phyloP scores from a whole-genome alignment of 2,888 invertebrate species.

The Andrena dorsata region DNA sequence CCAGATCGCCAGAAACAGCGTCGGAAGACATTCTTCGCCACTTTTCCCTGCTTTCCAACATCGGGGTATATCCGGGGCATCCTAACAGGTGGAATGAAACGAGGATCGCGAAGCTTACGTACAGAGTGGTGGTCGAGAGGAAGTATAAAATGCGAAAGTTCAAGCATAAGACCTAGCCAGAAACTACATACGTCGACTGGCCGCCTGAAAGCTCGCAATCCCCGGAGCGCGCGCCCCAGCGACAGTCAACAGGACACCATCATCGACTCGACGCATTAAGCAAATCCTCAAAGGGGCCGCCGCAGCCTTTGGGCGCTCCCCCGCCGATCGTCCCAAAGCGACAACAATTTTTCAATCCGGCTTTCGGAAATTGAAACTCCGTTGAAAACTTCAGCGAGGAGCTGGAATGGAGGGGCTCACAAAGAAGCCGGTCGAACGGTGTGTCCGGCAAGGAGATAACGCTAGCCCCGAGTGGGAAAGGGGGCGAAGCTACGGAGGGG shows the following conservation, averaged over 20 bases:
- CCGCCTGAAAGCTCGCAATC: too few relatives aligned
- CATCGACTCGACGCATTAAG: constrained; percentile 18
- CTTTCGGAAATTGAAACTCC: constrained; percentile 44
- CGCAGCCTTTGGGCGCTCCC: background rate
- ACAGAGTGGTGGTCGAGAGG: too few relatives aligned
- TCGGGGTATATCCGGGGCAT: too few relatives aligned
- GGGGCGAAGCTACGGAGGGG: background rate
- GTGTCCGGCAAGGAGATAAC: constrained; percentile 54
- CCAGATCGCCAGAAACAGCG: constrained; percentile 38
- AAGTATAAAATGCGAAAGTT: too few relatives aligned
- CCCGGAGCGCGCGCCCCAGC: background rate
- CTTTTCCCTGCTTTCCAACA: too few relatives aligned
- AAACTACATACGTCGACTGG: too few relatives aligned
- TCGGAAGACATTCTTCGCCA: background rate
- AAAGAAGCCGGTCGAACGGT: constrained; percentile 25
- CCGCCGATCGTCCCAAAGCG: constrained; percentile 27
- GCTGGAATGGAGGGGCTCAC: constrained; percentile 17
- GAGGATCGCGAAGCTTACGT: too few relatives aligned
- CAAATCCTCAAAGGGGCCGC: constrained; percentile 42
- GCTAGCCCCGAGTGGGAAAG: background rate
- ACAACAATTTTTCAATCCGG: constrained; percentile 54
- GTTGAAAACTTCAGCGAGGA: background rate
- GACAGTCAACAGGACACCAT: background rate
- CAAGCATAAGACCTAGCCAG: too few relatives aligned
- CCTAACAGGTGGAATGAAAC: too few relatives aligned